Conservation (phyloP, 2,888 invertebrate species). For the Melieria omissa region DNA sequence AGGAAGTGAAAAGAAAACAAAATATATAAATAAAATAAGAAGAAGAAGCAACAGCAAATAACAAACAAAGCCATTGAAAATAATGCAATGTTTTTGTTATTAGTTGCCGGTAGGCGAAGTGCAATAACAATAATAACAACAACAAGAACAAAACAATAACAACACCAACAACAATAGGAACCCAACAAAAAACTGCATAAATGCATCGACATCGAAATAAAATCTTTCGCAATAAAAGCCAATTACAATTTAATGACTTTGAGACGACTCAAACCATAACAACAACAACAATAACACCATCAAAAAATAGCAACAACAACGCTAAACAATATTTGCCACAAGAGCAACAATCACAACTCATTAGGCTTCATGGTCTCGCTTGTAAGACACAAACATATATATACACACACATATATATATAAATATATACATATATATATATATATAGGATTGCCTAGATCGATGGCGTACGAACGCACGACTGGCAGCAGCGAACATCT, state of each 20-base stretch:
- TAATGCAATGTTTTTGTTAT: not conserved
- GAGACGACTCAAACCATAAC: not conserved
- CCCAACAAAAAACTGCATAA: conserved; percentile 1
- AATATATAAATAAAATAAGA: not conserved
- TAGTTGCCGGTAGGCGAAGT: not conserved
- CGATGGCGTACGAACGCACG: not conserved
- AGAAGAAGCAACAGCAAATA: not conserved
- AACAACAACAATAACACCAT: conserved; percentile 16
- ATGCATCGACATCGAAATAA: conserved; percentile 28
- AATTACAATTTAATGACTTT: conserved; percentile 46
- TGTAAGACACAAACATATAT: conserved; percentile 6
- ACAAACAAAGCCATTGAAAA: not conserved
- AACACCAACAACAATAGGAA: conserved; percentile 7
- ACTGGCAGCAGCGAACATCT: conserved; percentile 6
- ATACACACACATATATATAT: conserved; percentile 9
- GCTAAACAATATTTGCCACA: conserved; percentile 12
- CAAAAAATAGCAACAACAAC: conserved; percentile 21
- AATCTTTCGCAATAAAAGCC: conserved; percentile 44
- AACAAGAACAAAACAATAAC: conserved; percentile 8
- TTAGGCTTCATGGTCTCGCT: not conserved
- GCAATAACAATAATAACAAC: conserved; percentile 20
- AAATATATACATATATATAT: conserved; percentile 39
- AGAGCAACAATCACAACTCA: conserved; percentile 13
- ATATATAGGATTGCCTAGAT: conserved; percentile 34
- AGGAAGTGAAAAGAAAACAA: conserved; percentile 24